Evolutionary conservation across 2,113 vertebrate species (phyloP).

Genomic region (Lagopus muta): DNA sequence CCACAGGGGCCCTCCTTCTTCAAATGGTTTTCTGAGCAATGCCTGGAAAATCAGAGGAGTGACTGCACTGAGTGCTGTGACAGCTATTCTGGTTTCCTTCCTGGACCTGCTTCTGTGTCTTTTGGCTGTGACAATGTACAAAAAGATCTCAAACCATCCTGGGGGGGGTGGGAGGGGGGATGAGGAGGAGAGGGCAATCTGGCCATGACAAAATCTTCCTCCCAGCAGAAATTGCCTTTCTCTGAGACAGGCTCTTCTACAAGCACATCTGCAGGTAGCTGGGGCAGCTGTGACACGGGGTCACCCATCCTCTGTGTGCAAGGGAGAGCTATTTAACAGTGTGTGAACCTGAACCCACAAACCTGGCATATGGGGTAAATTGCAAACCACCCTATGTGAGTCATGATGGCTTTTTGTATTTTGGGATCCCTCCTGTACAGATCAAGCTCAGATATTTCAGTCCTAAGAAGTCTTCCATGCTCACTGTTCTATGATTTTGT

Average conservation of each 20-base stretch:
- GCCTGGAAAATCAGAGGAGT: neutral
- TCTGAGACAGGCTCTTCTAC: neutral
- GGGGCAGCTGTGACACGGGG: neutral
- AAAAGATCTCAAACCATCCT: neutral
- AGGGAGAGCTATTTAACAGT: neutral
- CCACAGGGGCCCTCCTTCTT: neutral
- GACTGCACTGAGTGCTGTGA: neutral
- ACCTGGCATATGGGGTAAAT: neutral
- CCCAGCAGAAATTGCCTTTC: too few relatives aligned
- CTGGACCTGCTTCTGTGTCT: neutral
- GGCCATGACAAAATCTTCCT: too few relatives aligned
- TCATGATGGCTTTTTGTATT: neutral
- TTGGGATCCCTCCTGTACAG: neutral
- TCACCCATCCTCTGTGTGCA: neutral
- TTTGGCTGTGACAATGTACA: neutral
- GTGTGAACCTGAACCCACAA: neutral
- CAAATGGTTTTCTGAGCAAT: neutral
- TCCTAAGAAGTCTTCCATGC: neutral
- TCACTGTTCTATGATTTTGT: neutral
- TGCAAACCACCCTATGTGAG: neutral
- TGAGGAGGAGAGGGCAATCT: too few relatives aligned
- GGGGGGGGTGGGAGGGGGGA: too few relatives aligned
- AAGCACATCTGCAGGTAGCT: neutral
- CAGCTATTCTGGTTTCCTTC: neutral
- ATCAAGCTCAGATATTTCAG: neutral